phyloP scores from a whole-genome alignment of 2,888 invertebrate species.

The Pristionchus exspectatus region DNA sequence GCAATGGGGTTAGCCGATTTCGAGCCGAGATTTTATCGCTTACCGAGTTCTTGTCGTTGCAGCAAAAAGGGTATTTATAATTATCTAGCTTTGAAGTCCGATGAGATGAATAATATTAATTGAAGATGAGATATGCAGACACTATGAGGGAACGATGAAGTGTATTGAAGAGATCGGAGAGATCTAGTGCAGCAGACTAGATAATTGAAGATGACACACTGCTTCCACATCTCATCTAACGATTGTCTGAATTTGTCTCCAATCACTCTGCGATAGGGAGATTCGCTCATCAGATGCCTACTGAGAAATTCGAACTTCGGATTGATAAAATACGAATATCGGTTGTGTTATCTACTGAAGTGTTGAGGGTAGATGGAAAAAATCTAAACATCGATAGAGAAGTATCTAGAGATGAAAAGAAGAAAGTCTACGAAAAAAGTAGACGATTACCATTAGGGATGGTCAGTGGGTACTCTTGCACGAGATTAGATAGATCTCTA shows the following conservation, averaged over 20 bases:
- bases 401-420: neutral
- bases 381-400: neutral
- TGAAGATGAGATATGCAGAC: neutral
- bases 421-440: neutral
- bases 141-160: neutral
- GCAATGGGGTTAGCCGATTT: slow-evolving; percentile 43
- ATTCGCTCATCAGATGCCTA: neutral
- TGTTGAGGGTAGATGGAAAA: neutral
- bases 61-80: neutral
- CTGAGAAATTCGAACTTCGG: neutral
- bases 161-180: neutral
- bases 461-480: neutral
- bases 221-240: neutral
- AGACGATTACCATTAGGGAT: neutral
- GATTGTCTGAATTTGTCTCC: neutral
- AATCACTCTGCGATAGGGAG: neutral
- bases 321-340: neutral
- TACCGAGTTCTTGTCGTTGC: slow-evolving; percentile 4
- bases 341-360: neutral
- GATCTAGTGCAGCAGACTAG: neutral
- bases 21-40: slow-evolving; percentile 38
- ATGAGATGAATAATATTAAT: neutral
- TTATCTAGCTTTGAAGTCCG: neutral
- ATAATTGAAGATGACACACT: neutral
- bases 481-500: neutral